Evolutionary conservation across 53 echinoderm and acorn worm genomes (phyloP).

Genomic region (Glandiceps talaboti): DNA sequence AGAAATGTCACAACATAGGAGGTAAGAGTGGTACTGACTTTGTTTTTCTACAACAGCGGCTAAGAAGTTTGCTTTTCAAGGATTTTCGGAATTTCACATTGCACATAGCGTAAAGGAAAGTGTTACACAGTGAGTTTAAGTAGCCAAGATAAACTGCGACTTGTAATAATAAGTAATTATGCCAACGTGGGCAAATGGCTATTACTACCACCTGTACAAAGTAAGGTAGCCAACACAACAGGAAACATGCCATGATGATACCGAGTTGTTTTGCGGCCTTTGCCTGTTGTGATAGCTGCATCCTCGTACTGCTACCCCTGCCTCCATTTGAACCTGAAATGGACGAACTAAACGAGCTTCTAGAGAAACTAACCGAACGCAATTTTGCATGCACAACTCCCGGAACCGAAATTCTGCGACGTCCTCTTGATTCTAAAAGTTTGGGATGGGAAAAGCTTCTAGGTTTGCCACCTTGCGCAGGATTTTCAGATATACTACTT

Average conservation of each 20-base stretch:
- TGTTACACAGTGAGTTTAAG: constrained; percentile 80
- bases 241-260: constrained; percentile 60
- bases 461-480: background rate
- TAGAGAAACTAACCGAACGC: background rate
- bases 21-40: background rate
- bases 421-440: background rate
- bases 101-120: constrained; percentile 76
- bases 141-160: constrained; percentile 85
- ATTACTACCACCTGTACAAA: constrained; percentile 76
- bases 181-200: constrained; percentile 45
- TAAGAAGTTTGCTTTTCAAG: constrained; percentile 23
- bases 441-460: background rate
- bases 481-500: background rate
- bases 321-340: constrained; percentile 76
- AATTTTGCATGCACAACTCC: background rate
- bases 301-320: constrained; percentile 65
- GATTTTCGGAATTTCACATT: constrained; percentile 74
- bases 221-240: constrained; percentile 94
- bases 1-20: background rate
- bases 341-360: constrained; percentile 54
- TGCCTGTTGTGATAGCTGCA: constrained; percentile 62
- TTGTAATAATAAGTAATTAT: constrained; percentile 44
- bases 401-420: background rate
- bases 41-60: background rate
- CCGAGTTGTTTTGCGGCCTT: constrained; percentile 95